Base-by-base conservation (phyloP, 2,888 invertebrate species). In the Tenthredo notha region DNA sequence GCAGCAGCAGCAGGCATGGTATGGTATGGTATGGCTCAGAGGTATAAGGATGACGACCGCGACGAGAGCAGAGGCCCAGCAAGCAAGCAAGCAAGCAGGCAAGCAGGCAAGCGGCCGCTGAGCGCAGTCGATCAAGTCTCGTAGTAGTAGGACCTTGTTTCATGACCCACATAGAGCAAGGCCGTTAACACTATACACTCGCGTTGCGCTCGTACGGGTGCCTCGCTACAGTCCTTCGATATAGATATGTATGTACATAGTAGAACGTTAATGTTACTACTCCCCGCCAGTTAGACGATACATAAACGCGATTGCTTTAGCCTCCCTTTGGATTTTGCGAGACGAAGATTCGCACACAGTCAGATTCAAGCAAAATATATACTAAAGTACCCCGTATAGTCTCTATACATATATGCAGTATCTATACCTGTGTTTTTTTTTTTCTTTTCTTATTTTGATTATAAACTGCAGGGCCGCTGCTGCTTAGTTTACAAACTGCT, bases 111-210 rank as follows among this genome's bases (percentile, higher is more conserved):
- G 33, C 78, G 58, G 58, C 21, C 33, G 37, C 37, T 50, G 18
- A 58, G 58, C 65, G 82, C 54, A 43, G 82, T 5, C 65, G 82
- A 82, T 58, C 80, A 33, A 67, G 82, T 67, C 90, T 89, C 90
- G 90, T 89, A 89, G 84, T 77, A 89, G 88, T 89, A 91, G 92
- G 92, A 92, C 93, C 93, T 93, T 93, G 93, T 93, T 93, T 92
- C 92, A 90, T 93, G 93, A 93, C 93, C 93, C 90, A 93, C 92
- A 92, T 93, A 90, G 90, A 92, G 92, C 93, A 93, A 93, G 93
- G 93, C 93, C 92, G 92, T 92, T 92, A 92, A 93, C 92, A 93
- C 91, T 92, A 90, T 74, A 77, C 58, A 58, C 61, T 65, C 89
- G 88, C 89, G 88, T 87, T 88, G 87, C 89, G 87, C 87, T 86